Conservation (phyloP, 2,888 invertebrate genomes). For the Acleris emargana region DNA sequence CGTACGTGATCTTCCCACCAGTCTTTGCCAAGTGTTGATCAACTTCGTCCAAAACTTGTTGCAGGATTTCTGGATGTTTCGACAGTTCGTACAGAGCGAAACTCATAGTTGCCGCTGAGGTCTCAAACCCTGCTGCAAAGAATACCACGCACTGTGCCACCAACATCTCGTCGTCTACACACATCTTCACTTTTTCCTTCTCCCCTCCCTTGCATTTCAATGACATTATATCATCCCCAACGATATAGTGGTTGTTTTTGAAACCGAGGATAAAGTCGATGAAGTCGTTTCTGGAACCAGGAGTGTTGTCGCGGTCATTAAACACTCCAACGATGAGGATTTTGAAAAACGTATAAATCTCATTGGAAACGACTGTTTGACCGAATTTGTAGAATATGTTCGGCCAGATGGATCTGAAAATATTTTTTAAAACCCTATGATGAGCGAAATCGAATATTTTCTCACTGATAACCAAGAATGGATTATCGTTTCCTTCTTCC, state of each 20-base stretch:
- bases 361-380: not conserved
- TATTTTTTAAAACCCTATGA: not conserved
- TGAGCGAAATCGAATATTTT: constrained; percentile 11
- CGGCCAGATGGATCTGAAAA: constrained; percentile 12
- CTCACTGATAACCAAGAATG: constrained; percentile 47
- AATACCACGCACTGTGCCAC: constrained; percentile 79
- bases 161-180: constrained; percentile 58
- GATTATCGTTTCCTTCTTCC: constrained; percentile 48
- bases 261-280: constrained; percentile 49
- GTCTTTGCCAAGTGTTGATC: constrained; percentile 50
- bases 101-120: constrained; percentile 53
- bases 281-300: constrained; percentile 22
- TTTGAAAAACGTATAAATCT: constrained; percentile 4
- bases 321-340: constrained; percentile 12
- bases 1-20: constrained; percentile 49
- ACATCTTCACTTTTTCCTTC: constrained; percentile 41
- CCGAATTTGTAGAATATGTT: constrained; percentile 13
- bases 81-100: constrained; percentile 58
- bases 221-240: constrained; percentile 56
- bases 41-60: constrained; percentile 51
- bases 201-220: constrained; percentile 41
- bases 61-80: constrained; percentile 51
- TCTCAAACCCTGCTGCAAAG: constrained; percentile 63
- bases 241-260: constrained; percentile 49
- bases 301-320: constrained; percentile 13